These are phyloP conservation scores for Cyprinodon brontotheroides DNA, from an alignment of 2,113 vertebrate species.

Conservation along the genomic window DNA sequence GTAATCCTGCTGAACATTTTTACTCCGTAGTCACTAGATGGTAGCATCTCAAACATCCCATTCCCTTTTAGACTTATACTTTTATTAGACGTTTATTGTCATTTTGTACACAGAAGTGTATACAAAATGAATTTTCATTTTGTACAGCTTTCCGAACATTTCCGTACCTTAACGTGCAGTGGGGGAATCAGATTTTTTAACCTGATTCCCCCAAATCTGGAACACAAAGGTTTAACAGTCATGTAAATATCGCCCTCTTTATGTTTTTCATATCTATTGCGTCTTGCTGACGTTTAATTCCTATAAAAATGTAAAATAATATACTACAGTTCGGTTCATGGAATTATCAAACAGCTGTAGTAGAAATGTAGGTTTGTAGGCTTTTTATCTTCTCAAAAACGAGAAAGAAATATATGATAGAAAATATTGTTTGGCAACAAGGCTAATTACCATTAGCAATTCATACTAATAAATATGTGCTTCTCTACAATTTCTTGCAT, in stretches of 20 bases:
- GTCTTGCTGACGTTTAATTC: not conserved
- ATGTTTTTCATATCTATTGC: not conserved
- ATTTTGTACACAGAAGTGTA: too few species aligned
- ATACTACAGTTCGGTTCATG: not conserved
- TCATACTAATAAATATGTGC: not conserved
- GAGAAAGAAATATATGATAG: not conserved
- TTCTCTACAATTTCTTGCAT: not conserved
- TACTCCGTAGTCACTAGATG: conserved; percentile 27
- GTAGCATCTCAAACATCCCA: conserved; percentile 28
- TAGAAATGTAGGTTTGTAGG: not conserved
- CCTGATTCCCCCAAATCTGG: conserved; percentile 38
- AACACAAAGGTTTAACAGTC: conserved; percentile 6
- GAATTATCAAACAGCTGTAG: not conserved
- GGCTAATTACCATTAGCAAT: not conserved
- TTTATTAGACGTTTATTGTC: too few species aligned
- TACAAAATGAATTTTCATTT: too few species aligned
- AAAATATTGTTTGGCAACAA: not conserved
- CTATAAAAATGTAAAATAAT: not conserved
- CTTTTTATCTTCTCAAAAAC: not conserved
- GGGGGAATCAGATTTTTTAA: too few species aligned
- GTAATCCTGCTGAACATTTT: conserved; percentile 13
- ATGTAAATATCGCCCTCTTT: conserved; percentile 12
- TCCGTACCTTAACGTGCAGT: too few species aligned
- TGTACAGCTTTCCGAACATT: too few species aligned
- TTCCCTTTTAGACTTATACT: conserved; percentile 9